Conservation (phyloP, 2,797 vertebrate genomes). For the Trachops cirrhosus region DNA sequence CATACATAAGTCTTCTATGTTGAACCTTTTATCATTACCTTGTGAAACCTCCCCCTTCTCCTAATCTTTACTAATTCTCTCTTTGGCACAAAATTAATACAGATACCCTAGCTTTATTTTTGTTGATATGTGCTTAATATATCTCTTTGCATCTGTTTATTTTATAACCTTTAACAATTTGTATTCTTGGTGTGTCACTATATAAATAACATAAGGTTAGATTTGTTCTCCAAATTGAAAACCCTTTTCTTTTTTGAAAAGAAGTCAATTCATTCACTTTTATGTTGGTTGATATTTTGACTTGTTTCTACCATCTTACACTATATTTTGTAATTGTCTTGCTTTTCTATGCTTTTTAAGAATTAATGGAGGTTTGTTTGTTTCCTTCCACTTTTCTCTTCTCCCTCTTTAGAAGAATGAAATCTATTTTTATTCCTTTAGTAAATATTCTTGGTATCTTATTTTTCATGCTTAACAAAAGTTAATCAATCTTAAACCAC, state of each 20-base stretch:
- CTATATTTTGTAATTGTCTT: neutral
- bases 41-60: neutral
- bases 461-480: neutral
- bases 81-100: neutral
- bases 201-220: neutral
- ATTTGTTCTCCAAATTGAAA: neutral
- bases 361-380: neutral
- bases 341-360: neutral
- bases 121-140: neutral
- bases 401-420: neutral
- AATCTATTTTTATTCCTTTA: neutral
- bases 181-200: neutral
- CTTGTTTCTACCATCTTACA: neutral
- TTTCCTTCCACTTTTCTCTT: neutral
- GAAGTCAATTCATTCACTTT: neutral
- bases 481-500: neutral
- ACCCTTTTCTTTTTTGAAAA: neutral
- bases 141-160: neutral
- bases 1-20: neutral
- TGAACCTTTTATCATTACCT: neutral
- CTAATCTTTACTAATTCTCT: neutral
- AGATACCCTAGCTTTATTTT: neutral
- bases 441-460: neutral
- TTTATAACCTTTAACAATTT: neutral
- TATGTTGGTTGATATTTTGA: neutral